Conservation (phyloP, 2,888 invertebrate genomes). For the Eurytoma adleriae region DNA sequence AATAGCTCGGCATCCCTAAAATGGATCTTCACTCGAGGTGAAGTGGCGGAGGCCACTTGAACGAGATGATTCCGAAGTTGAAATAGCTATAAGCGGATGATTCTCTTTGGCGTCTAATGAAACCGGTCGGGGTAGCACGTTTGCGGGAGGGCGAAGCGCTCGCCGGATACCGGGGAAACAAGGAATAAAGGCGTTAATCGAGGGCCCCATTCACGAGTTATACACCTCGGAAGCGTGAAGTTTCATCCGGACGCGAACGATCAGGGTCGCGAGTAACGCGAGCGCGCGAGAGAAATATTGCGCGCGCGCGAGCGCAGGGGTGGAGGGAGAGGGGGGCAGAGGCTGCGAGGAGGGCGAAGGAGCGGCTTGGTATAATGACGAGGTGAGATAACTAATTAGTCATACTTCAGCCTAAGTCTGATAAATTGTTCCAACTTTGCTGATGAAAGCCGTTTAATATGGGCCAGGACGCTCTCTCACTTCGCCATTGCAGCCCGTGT, state of each 20-base stretch:
- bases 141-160: not conserved
- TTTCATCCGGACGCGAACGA: slow-evolving; percentile 24
- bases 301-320: not conserved
- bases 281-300: not conserved
- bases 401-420: slow-evolving; percentile 69
- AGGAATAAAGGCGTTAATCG: slow-evolving; percentile 38
- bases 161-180: not conserved
- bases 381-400: slow-evolving; percentile 70
- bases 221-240: slow-evolving; percentile 37
- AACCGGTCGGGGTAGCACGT: not conserved
- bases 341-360: slow-evolving; percentile 38
- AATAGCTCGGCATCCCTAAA: too few species aligned
- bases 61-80: slow-evolving; percentile 23
- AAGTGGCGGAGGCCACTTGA: too few species aligned
- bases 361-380: slow-evolving; percentile 59
- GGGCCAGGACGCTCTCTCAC: slow-evolving; percentile 59
- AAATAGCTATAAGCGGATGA: slow-evolving; percentile 21
- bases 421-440: slow-evolving; percentile 69
- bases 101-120: slow-evolving; percentile 24
- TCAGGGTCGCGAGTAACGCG: slow-evolving; percentile 34
- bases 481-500: slow-evolving; percentile 9
- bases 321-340: slow-evolving; percentile 19
- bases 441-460: slow-evolving; percentile 68
- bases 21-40: too few species aligned
- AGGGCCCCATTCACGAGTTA: slow-evolving; percentile 30